Evolutionary conservation across 2,888 invertebrate species (phyloP), one percentile per base, ranked within the genome.

Genomic region (Parnassius apollo): DNA sequence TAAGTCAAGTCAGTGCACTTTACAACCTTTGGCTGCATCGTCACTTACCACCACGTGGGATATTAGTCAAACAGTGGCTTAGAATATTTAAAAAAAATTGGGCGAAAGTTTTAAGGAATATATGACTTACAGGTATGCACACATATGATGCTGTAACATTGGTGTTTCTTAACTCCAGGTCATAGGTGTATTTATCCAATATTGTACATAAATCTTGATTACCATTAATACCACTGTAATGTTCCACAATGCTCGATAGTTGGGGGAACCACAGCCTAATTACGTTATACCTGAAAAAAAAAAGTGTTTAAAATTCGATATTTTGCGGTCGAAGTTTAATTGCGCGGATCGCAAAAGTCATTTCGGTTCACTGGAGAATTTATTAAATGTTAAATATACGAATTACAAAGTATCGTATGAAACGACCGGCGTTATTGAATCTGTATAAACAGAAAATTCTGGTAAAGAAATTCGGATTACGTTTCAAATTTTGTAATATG

Each of bases 251-350:
- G 0, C 91, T 84, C 1, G 91, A 91, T 1, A 91, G 62, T 66
- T 91, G 91, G 0, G 91, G 91, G 25, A 82, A 91, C 91, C 91
- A 91, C 4, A 91, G 70, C 11, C 91, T 75, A 35, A 86, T 65
- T 1, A 89, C 76, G 58, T 89, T 91, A 69, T 85, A 88, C 66
- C 90, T 90, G 75, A 25, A 75, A 80, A 65, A 65, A 18, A 22
- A 8, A 9, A 13, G 8, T 11, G 18, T 57, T 52, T 57, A 57
- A 42, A 7, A 48, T 48, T 2, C 22, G 12, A 49, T 22, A 22
- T 42, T 42, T 57, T 48, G n/a, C 13, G 22, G 11, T 11, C 12
- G 49, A 54, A 46, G 18, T 9, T 58, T 58, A 58, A 48, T 9
- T 49, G 49, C 10, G 1, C 64, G 35, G n/a, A 58, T 59, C 49